These are phyloP conservation scores for Amphiprion percula DNA, from an alignment of 2,113 vertebrate species.

Conservation along the genomic window DNA sequence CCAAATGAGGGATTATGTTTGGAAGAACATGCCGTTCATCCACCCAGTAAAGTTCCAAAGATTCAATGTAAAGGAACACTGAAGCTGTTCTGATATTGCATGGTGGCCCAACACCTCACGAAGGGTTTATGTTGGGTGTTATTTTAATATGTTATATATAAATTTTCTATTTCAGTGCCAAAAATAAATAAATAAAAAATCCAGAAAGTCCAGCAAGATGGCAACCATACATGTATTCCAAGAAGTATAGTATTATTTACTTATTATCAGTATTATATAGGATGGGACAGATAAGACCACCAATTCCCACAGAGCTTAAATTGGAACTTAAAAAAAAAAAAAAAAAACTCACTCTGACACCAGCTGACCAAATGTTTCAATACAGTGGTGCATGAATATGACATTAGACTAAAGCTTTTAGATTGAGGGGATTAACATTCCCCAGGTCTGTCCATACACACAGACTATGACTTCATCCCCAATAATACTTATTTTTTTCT, in stretches of 20 bases:
- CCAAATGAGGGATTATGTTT: too few species aligned
- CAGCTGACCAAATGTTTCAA: constrained; percentile 28
- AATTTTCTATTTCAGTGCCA: too few species aligned
- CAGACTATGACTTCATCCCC: constrained; percentile 19
- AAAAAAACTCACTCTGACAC: constrained; percentile 11
- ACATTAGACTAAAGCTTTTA: constrained; percentile 55
- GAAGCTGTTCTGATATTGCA: too few species aligned
- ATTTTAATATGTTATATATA: too few species aligned
- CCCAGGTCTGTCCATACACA: constrained; percentile 28
- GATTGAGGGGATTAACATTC: constrained; percentile 63
- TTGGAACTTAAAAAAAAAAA: constrained; percentile 11
- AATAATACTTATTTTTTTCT: constrained; percentile 38
- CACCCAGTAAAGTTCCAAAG: too few species aligned
- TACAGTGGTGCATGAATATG: constrained; percentile 28
- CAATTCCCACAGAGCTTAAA: constrained; percentile 34
- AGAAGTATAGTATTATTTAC: neutral
- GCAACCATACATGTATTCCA: neutral
- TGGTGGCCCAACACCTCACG: too few species aligned
- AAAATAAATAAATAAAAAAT: too few species aligned
- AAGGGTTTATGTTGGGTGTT: too few species aligned
- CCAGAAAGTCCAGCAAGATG: neutral
- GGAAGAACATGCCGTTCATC: too few species aligned
- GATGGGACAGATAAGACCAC: constrained; percentile 11
- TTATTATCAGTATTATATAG: neutral
- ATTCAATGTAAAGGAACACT: too few species aligned